phyloP scores from a whole-genome alignment of 2,113 vertebrate genomes.

The Heteronetta atricapilla region DNA sequence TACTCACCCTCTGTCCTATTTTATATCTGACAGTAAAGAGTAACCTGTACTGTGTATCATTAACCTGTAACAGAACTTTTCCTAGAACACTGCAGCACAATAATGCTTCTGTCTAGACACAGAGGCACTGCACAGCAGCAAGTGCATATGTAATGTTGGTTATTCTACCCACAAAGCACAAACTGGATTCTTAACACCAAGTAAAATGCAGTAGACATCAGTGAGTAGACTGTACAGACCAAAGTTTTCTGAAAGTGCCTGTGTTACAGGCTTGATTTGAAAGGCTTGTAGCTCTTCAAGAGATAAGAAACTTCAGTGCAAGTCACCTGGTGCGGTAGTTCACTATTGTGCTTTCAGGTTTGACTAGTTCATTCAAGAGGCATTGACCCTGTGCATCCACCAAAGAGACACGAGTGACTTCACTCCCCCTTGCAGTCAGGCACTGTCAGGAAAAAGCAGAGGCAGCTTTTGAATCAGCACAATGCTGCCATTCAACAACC shows the following conservation, averaged over 20 bases:
- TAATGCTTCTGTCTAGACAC: background rate
- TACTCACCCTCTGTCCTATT: background rate
- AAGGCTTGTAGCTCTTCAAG: background rate
- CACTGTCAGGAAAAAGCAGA: constrained; percentile 76
- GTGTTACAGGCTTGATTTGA: background rate
- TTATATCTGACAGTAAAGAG: background rate
- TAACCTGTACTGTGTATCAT: background rate
- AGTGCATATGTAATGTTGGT: accelerated
- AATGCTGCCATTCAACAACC: background rate
- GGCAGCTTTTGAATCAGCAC: background rate
- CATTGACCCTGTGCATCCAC: constrained; percentile 84
- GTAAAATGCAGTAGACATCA: background rate
- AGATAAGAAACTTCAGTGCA: background rate
- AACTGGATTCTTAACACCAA: background rate
- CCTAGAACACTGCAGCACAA: background rate
- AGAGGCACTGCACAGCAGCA: accelerated
- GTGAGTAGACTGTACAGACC: background rate
- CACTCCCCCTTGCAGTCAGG: constrained; percentile 79
- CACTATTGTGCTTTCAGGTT: constrained; percentile 79
- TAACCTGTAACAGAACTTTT: background rate
- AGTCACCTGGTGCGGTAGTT: constrained; percentile 87
- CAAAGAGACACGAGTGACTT: constrained; percentile 85
- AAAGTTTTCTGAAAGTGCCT: background rate
- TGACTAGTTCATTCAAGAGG: constrained; percentile 87
- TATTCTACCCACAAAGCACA: background rate